Evolutionary conservation across 1,140 invertebrate species (phyloP).

Genomic region (Oryzaephilus surinamensis): DNA sequence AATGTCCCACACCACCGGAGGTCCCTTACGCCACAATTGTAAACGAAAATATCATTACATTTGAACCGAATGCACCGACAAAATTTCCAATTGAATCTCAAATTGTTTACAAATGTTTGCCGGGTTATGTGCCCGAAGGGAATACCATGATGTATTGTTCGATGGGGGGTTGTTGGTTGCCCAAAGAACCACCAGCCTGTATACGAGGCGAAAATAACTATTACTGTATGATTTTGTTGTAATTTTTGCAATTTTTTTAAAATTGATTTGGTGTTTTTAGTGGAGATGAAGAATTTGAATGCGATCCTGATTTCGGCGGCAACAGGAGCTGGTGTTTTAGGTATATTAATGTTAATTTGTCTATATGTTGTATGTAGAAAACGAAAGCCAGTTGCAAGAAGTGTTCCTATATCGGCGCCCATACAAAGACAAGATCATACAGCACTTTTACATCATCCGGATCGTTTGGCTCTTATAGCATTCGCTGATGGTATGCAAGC

Average conservation of each 20-base stretch:
- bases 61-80: constrained; percentile 6
- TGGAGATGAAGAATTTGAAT: constrained; percentile 24
- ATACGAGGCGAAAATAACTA: constrained; percentile 15
- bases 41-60: constrained; percentile 9
- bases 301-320: constrained; percentile 32
- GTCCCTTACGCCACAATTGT: constrained; percentile 15
- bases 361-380: constrained; percentile 30
- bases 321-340: constrained; percentile 34
- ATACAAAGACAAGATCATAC: constrained; percentile 24
- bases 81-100: constrained; percentile 31
- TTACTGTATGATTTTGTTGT: constrained; percentile 11
- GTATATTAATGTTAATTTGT: constrained; percentile 33
- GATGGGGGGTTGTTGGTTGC: constrained; percentile 38
- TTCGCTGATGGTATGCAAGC: constrained; percentile 39
- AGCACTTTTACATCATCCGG: constrained; percentile 30
- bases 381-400: constrained; percentile 22
- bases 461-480: constrained; percentile 40
- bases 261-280: constrained; percentile 15
- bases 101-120: constrained; percentile 36
- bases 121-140: constrained; percentile 37
- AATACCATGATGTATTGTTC: constrained; percentile 34
- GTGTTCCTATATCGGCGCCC: constrained; percentile 20
- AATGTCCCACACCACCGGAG: constrained; percentile 22
- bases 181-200: constrained; percentile 27
- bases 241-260: neutral